Percentiles rank a stretch among this genome's conserved stretches.
Evolutionary conservation across 2,113 vertebrate species (phyloP).

Genomic region (Symphodus melops): DNA sequence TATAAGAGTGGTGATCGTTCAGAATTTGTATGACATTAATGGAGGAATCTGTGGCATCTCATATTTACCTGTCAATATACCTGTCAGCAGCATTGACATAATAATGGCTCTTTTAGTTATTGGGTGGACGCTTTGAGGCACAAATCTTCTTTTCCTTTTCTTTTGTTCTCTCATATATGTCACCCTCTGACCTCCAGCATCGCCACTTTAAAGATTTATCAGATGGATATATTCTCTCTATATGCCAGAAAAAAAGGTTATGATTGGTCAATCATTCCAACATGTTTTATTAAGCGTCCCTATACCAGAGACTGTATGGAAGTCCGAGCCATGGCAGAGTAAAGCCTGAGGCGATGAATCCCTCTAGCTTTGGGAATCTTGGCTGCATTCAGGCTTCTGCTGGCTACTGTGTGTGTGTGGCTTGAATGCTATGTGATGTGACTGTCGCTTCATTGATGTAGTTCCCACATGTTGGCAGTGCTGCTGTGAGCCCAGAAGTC

Average conservation of each 20-base stretch:
- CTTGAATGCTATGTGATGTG: conserved; percentile 35
- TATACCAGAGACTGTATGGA: background rate
- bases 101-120: conserved; percentile 26
- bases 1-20: conserved; percentile 17
- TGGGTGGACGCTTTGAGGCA: background rate
- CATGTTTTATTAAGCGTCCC: conserved; percentile 47
- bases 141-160: background rate
- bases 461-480: conserved; percentile 46
- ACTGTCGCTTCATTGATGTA: conserved; percentile 38
- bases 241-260: conserved; percentile 18
- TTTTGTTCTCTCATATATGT: background rate
- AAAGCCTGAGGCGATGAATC: conserved; percentile 23
- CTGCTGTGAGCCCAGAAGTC: conserved; percentile 25
- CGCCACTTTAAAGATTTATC: conserved; percentile 41
- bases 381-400: conserved; percentile 23
- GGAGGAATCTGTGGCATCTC: conserved; percentile 30
- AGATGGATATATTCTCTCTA: conserved; percentile 12
- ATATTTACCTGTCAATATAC: conserved; percentile 63
- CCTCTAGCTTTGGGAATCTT: conserved; percentile 6
- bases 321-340: background rate
- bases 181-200: conserved; percentile 3
- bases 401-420: conserved; percentile 1
- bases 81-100: conserved; percentile 38
- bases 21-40: conserved; percentile 56
- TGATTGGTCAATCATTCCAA: conserved; percentile 34